Evolutionary conservation across 2,888 invertebrate species (phyloP), one percentile per base, ranked within the genome.

Genomic region (Punctoribates punctum): DNA sequence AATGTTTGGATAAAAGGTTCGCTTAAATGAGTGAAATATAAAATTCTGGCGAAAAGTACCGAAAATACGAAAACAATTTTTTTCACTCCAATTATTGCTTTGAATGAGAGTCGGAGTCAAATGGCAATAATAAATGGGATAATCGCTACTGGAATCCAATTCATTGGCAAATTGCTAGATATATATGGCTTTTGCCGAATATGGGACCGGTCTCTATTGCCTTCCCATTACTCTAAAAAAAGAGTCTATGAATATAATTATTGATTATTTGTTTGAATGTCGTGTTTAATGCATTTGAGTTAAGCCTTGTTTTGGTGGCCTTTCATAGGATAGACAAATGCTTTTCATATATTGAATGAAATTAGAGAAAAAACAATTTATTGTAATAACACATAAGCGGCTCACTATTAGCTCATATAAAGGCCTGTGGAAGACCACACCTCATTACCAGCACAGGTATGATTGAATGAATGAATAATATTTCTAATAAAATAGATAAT

Each of bases 351-450:
- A 34, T 34, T 34, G 34, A 34, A 34, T 8, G 34, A 34, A 34
- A 34, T 34, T 34, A n/a, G 51, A 51, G 51, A 51, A 51, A 51
- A 51, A n/a, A 15, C 17, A 51, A 51, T 51, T 51, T 57, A 57
- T 57, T 57, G 23, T 57, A 57, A 57, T 57, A 57, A 57, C 20
- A 57, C 25, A 57, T 57, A 57, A 57, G 17, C 57, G 23, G 23
- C 34, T 34, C 57, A 20, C 5, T 57, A 57, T 57, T 57, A 57
- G 57, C 57, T 57, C 25, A 57, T 57, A 57, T 34, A 34, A 5
- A 34, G 4, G 3, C 34, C 34, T 5, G 23, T 17, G 57, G 11
- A 17, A 48, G 46, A 48, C 46, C 57, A 57, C 57, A 57, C 57
- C 57, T 57, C 57, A 57, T 57, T 20, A 57, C 57, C 11, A 57